Evolutionary conservation across 2,113 vertebrate species (phyloP), one percentile per base, ranked within the genome.

Genomic region (Oncorhynchus kisutch): DNA sequence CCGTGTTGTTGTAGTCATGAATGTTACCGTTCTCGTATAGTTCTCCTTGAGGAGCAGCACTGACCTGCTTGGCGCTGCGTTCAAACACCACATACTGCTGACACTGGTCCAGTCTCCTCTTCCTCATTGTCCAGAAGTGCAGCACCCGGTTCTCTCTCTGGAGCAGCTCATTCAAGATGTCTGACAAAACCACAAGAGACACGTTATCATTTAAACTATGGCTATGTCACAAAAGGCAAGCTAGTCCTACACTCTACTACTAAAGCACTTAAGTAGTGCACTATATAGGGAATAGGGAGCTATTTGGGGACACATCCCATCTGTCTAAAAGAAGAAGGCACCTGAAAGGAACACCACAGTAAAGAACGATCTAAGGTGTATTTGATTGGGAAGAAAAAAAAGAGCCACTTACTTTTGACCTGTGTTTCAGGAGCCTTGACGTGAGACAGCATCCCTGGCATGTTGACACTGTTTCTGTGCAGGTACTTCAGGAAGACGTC

Each of bases 401-500:
- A n/a, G 27, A 27, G 49, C 1, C 20, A 90, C 97, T 96, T 94
- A 98, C 98, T 99, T 92, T 99, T 99, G 68, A 99, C 97, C 94
- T 99, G 98, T 65, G 99, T 98, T 85, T 99, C 98, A 0, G 98
- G 97, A 29, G 96, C 98, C 87, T 99, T 99, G 88, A 97, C 94
- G 27, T 99, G 98, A 2, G 97, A 97, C 90, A 99, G 92, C 97
- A 98, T 98, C 60, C 98, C 97, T 0, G 98, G 98, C 97, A 99
- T 98, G 91, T 96, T 99, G 77, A 99, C 98, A 0, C 97, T 98
- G 84, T 99, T 99, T 83, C 98, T 94, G 90, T 99, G 98, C 81
- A 99, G 92, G 88, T 99, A 99, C 81, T 99, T 99, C 78, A 99
- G 88, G 93, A 99, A 99, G 82, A 99, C 98, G n/a, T 99, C 98